phyloP scores from a whole-genome alignment of 2,113 vertebrate species.

The Tichodroma muraria region DNA sequence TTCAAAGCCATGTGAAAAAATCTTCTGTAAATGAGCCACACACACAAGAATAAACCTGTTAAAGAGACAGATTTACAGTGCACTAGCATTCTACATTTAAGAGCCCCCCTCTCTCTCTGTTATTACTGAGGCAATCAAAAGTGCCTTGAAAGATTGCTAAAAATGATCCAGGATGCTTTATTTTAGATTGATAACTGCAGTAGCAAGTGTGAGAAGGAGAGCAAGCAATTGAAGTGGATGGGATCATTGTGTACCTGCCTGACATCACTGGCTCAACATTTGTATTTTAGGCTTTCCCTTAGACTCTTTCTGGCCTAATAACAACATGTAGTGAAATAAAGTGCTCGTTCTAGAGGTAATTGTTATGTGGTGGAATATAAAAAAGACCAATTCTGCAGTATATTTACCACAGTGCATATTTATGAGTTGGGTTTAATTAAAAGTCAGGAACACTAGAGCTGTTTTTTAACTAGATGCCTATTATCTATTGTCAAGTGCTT shows the following conservation, averaged over 20 bases:
- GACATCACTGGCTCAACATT: slow-evolving; percentile 57
- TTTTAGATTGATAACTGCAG: slow-evolving; percentile 54
- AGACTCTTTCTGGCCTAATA: slow-evolving; percentile 65
- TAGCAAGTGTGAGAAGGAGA: neutral
- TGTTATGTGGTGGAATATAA: slow-evolving; percentile 76
- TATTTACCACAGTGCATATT: slow-evolving; percentile 75
- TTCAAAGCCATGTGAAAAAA: neutral
- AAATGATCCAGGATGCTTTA: slow-evolving; percentile 61
- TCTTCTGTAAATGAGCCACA: neutral
- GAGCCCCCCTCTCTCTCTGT: neutral
- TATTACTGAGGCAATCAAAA: slow-evolving; percentile 44
- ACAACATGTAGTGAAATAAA: slow-evolving; percentile 72
- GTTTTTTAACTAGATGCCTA: slow-evolving; percentile 79
- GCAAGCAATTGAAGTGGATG: neutral
- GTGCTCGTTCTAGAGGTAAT: slow-evolving; percentile 70
- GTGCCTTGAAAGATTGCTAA: slow-evolving; percentile 38
- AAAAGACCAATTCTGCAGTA: slow-evolving; percentile 70
- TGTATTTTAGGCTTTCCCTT: slow-evolving; percentile 65
- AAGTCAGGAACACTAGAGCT: slow-evolving; percentile 69
- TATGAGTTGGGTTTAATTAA: slow-evolving; percentile 80
- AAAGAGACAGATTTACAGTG: slow-evolving; percentile 15
- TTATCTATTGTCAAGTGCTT: slow-evolving; percentile 78
- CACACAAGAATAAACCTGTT: slow-evolving; percentile 28
- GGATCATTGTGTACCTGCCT: neutral
- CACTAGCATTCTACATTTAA: slow-evolving; percentile 26